A percentile compares a stretch with the other conserved stretches of the same genome.
phyloP scores from a whole-genome alignment of 1,140 invertebrate species.

The Saccostrea glomerata region DNA sequence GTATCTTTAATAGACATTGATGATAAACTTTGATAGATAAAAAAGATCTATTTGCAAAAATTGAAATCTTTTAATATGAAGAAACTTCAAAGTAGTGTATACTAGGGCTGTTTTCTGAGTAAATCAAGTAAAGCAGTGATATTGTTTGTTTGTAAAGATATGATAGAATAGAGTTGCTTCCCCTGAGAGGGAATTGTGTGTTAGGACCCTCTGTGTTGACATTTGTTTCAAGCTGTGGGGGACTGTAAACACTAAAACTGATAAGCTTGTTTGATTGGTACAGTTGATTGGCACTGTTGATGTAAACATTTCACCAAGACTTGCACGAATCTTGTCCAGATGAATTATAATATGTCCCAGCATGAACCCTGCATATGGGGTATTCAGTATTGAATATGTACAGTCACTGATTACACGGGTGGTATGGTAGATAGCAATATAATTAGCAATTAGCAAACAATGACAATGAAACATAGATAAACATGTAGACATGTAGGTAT shows the following conservation, averaged over 20 bases:
- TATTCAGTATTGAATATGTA: background rate
- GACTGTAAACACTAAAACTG: conserved; percentile 9
- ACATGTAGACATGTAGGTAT: background rate
- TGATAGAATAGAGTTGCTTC: no score
- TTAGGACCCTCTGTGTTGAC: background rate
- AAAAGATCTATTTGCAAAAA: no score
- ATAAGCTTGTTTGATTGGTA: background rate
- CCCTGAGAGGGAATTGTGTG: no score
- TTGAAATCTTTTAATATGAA: no score
- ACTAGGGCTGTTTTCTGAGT: no score
- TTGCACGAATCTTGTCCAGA: background rate
- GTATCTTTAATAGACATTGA: no score
- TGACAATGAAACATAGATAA: background rate
- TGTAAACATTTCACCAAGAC: background rate
- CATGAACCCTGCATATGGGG: background rate
- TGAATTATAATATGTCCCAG: background rate
- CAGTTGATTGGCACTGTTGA: background rate
- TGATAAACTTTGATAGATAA: no score
- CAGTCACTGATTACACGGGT: background rate
- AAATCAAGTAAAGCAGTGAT: no score
- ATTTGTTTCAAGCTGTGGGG: background rate
- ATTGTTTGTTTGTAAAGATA: no score
- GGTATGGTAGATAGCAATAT: background rate
- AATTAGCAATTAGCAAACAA: background rate
- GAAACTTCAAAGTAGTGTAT: no score